Evolutionary conservation across 2,888 invertebrate genomes (phyloP), one percentile per base, ranked within the genome.

Genomic region (Drosophila leonis): DNA sequence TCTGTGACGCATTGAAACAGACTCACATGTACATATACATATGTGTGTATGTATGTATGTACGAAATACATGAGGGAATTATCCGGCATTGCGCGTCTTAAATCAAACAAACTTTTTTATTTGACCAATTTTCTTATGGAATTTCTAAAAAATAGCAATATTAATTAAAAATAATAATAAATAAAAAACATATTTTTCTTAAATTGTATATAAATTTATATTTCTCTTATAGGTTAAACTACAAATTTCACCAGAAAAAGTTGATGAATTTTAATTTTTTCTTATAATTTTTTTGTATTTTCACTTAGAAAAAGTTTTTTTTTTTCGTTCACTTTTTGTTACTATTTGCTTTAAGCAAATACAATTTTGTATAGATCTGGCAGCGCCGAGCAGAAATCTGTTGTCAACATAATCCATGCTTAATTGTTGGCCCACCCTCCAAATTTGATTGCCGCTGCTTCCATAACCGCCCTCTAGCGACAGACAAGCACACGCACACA

Each of bases 351-450:
- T 27, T 49, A 4, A 29, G n/a, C 15, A 20, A 37, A 9, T 13
- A 8, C 9, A 31, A 33, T 41, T 29, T 55, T 33, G 39, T 27
- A n/a, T 7, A 42, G 41, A 67, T 72, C 46, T 66, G 78, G 78
- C 73, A 72, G 66, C 78, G n/a, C 41, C 56, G 42, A 3, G 31
- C 48, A 33, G 20, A 69, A 68, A 75, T 68, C 75, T 61, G 64
- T 69, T 56, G 52, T 65, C 42, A 65, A 24, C 65, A 75, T 87
- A 87, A 87, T 83, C 84, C 84, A 65, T 65, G 71, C 85, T 84
- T 84, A 88, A 83, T 83, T 84, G 88, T 62, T 72, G 63, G 56
- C 61, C 82, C 82, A 85, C 70, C 60, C 67, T 56, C 9, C 48
- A 52, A 52, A 44, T 51, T 57, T n/a, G 46, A 49, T 41, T 37